phyloP scores from a whole-genome alignment of 1,140 invertebrate genomes.

The Sinonovacula constricta region DNA sequence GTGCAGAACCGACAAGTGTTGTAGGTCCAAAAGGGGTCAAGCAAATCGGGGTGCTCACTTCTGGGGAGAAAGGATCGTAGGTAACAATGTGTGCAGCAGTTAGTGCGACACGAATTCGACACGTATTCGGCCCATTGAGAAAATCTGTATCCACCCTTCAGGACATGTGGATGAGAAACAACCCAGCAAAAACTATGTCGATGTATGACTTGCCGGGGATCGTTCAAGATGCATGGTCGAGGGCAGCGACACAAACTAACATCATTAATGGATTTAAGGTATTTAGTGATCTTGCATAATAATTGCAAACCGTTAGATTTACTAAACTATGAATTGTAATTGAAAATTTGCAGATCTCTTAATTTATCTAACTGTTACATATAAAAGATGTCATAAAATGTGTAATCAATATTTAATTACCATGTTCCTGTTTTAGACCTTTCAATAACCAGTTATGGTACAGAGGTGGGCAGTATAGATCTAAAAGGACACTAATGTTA shows the following conservation, averaged over 20 bases:
- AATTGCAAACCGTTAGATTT: too few relatives aligned
- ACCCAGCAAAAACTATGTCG: constrained; percentile 26
- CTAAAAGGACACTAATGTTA: too few relatives aligned
- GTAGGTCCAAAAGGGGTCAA: not conserved
- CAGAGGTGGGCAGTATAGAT: too few relatives aligned
- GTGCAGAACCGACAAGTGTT: not conserved
- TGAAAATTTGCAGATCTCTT: too few relatives aligned
- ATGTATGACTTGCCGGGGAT: constrained; percentile 24
- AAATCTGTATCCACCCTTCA: constrained; percentile 16
- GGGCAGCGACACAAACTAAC: constrained; percentile 22
- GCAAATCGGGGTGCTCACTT: not conserved
- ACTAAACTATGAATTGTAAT: too few relatives aligned
- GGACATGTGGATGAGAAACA: constrained; percentile 45
- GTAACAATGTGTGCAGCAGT: too few relatives aligned
- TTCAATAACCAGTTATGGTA: too few relatives aligned
- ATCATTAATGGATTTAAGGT: constrained; percentile 38
- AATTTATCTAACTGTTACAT: too few relatives aligned
- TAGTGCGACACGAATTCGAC: too few relatives aligned
- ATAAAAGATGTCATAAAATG: too few relatives aligned
- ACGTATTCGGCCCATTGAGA: constrained; percentile 75
- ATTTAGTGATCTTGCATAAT: not conserved
- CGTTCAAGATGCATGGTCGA: constrained; percentile 11
- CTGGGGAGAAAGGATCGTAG: not conserved
- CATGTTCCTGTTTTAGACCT: too few relatives aligned
- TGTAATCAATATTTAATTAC: too few relatives aligned